A percentile compares a stretch with the other conserved stretches of the same genome.
These are phyloP conservation scores for Neoitamus cyanurus DNA, from an alignment of 2,888 invertebrate species.

Conservation along the genomic window DNA sequence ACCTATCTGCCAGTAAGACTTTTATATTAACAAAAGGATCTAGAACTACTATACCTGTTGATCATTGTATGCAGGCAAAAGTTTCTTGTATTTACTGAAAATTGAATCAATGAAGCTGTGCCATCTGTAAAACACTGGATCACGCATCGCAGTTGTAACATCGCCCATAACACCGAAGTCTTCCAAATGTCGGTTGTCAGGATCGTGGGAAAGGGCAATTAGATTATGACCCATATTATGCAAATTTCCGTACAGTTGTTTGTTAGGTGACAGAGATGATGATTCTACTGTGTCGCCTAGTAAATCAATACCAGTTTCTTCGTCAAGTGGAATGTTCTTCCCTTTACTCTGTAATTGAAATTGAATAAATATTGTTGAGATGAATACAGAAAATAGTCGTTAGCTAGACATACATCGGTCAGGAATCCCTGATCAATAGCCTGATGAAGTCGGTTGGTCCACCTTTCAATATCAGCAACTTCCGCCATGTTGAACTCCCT, in stretches of 20 bases:
- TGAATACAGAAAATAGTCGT: not conserved
- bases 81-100: constrained; percentile 78
- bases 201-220: constrained; percentile 82
- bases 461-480: constrained; percentile 75
- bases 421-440: constrained; percentile 79
- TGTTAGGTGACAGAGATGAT: constrained; percentile 75
- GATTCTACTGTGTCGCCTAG: constrained; percentile 85
- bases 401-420: constrained; percentile 67
- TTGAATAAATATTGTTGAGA: not conserved
- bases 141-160: constrained; percentile 85
- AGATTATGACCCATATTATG: constrained; percentile 86
- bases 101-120: constrained; percentile 81
- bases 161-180: constrained; percentile 83
- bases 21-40: too few species aligned
- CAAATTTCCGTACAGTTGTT: constrained; percentile 78
- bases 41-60: constrained; percentile 65
- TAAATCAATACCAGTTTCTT: constrained; percentile 76
- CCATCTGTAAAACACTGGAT: constrained; percentile 88
- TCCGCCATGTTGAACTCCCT: constrained; percentile 72
- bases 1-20: too few species aligned
- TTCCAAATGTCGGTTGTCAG: constrained; percentile 77
- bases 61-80: constrained; percentile 69
- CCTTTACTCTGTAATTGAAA: not conserved
- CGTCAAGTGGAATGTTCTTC: constrained; percentile 57
- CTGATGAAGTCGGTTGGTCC: constrained; percentile 79